These are phyloP conservation scores for Ceryle rudis DNA, from an alignment of 2,797 vertebrate genomes.

Conservation along the genomic window DNA sequence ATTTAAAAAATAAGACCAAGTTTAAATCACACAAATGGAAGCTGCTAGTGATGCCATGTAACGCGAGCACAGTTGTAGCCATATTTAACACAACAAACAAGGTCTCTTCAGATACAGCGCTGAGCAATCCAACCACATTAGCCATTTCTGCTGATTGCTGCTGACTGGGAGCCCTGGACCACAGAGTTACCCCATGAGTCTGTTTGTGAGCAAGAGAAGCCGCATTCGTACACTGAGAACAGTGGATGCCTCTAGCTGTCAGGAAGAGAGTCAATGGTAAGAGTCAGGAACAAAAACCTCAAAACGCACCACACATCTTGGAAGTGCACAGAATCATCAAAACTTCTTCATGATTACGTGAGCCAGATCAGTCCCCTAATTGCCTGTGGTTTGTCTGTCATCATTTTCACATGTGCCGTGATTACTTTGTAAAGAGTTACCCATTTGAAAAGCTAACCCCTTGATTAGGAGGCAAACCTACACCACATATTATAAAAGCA, in stretches of 20 bases:
- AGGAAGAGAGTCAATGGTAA: not conserved
- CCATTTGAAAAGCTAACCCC: conserved; percentile 17
- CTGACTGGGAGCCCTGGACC: not conserved
- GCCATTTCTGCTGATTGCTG: conserved; percentile 65
- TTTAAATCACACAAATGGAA: not conserved
- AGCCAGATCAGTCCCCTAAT: not conserved
- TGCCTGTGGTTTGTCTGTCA: conserved; percentile 26
- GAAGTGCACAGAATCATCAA: conserved; percentile 40
- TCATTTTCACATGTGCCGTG: not conserved
- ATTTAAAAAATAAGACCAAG: not conserved
- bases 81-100: not conserved
- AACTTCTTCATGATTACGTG: not conserved
- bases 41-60: not conserved
- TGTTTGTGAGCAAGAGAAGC: not conserved
- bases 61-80: not conserved
- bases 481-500: not conserved
- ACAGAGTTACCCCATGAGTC: not conserved
- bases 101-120: not conserved
- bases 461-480: not conserved
- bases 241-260: not conserved
- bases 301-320: not conserved
- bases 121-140: conserved; percentile 43
- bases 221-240: not conserved
- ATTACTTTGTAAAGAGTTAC: not conserved
- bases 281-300: conserved; percentile 31